A percentile compares a stretch with the other conserved stretches of the same genome.
phyloP scores from a whole-genome alignment of 2,797 vertebrate genomes.

The Gila robusta region DNA sequence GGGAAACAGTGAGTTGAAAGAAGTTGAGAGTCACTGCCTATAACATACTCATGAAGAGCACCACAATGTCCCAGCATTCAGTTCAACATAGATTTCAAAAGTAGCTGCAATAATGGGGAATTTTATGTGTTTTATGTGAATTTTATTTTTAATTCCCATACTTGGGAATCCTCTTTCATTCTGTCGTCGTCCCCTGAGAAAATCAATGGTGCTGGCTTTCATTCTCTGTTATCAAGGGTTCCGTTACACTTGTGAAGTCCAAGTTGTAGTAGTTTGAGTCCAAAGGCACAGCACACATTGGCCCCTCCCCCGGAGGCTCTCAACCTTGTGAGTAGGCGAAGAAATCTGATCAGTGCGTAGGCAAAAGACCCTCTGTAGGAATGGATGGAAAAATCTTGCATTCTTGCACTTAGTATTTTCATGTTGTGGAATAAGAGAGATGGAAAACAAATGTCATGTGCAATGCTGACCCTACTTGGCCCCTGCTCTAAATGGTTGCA shows the following conservation, averaged over 20 bases:
- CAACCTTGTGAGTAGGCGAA: slow-evolving; percentile 55
- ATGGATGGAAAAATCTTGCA: slow-evolving; percentile 74
- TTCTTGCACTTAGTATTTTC: slow-evolving; percentile 50
- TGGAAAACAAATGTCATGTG: slow-evolving; percentile 83
- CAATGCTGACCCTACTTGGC: slow-evolving; percentile 76
- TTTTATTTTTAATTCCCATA: too few species aligned
- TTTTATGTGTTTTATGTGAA: background rate
- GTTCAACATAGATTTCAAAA: background rate
- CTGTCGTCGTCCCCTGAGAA: background rate
- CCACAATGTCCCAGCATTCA: background rate
- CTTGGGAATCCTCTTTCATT: background rate
- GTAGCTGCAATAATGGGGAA: background rate
- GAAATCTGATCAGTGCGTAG: slow-evolving; percentile 73
- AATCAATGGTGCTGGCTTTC: background rate
- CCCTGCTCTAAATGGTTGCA: slow-evolving; percentile 79
- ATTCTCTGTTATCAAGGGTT: slow-evolving; percentile 1
- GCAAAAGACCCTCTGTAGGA: slow-evolving; percentile 70
- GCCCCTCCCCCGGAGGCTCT: slow-evolving; percentile 63
- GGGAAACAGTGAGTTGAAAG: background rate
- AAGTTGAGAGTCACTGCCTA: background rate
- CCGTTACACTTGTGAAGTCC: slow-evolving; percentile 2
- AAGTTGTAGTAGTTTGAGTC: slow-evolving; percentile 6
- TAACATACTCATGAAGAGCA: background rate
- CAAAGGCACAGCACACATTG: slow-evolving; percentile 13
- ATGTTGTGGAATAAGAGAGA: slow-evolving; percentile 74